Evolutionary conservation across 2,797 vertebrate species (phyloP).

Genomic region (Spinus pinus): DNA sequence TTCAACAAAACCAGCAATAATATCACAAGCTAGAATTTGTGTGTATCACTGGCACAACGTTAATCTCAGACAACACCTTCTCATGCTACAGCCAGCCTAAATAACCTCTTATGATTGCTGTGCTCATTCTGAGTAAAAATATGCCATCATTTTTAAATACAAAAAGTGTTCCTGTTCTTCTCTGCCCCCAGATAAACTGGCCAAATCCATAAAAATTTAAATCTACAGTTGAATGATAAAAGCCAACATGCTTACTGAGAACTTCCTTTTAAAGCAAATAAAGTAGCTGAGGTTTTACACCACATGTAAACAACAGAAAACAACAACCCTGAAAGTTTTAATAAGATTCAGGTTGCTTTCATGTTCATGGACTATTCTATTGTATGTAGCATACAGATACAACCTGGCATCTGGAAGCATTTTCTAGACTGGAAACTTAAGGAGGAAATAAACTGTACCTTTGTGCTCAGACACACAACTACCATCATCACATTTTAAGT

Average conservation of each 20-base stretch:
- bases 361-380: neutral
- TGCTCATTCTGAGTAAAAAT: neutral
- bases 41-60: neutral
- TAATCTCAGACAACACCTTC: neutral
- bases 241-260: neutral
- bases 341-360: neutral
- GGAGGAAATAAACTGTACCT: neutral
- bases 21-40: neutral
- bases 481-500: neutral
- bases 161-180: neutral
- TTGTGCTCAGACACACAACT: neutral
- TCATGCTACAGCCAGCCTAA: neutral
- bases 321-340: neutral
- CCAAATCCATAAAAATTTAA: neutral
- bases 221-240: neutral
- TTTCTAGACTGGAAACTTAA: neutral
- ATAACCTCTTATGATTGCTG: neutral
- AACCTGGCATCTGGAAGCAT: neutral
- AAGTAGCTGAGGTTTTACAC: neutral
- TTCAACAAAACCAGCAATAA: neutral
- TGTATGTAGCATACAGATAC: neutral
- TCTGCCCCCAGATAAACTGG: neutral
- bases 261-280: neutral
- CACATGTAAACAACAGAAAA: neutral
- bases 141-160: neutral